Conservation (phyloP, 2,797 vertebrate species). For the Leucoraja ocellata region DNA sequence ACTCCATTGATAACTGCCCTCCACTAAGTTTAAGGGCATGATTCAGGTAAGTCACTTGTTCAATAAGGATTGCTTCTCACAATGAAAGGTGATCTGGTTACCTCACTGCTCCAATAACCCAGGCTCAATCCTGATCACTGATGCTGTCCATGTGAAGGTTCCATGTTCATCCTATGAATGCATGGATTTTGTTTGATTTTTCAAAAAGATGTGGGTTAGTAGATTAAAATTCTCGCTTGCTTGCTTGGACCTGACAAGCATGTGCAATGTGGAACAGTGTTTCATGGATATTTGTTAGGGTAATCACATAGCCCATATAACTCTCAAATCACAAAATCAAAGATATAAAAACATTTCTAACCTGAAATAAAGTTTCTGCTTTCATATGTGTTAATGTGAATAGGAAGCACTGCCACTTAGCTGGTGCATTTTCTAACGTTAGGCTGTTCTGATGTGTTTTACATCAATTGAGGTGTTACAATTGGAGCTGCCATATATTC, state of each 20-base stretch:
- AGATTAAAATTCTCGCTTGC: background rate
- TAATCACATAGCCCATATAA: background rate
- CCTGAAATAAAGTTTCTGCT: no score
- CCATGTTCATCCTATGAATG: no score
- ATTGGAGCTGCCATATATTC: background rate
- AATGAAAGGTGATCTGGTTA: background rate
- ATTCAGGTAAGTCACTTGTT: background rate
- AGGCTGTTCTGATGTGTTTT: background rate
- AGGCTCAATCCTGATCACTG: no score
- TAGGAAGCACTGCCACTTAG: background rate
- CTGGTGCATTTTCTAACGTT: background rate
- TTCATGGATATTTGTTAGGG: background rate
- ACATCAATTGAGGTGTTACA: background rate
- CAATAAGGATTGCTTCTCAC: background rate
- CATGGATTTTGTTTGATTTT: no score
- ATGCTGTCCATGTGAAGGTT: no score
- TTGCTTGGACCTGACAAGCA: background rate
- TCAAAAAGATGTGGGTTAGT: no score
- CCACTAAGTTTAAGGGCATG: background rate
- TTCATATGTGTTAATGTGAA: background rate
- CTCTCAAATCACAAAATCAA: background rate
- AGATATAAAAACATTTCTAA: background rate
- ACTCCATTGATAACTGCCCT: no score
- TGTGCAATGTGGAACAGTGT: background rate
- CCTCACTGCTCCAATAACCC: no score